Conservation (phyloP, 1,140 invertebrate genomes). For the Acromyrmex charruanus region DNA sequence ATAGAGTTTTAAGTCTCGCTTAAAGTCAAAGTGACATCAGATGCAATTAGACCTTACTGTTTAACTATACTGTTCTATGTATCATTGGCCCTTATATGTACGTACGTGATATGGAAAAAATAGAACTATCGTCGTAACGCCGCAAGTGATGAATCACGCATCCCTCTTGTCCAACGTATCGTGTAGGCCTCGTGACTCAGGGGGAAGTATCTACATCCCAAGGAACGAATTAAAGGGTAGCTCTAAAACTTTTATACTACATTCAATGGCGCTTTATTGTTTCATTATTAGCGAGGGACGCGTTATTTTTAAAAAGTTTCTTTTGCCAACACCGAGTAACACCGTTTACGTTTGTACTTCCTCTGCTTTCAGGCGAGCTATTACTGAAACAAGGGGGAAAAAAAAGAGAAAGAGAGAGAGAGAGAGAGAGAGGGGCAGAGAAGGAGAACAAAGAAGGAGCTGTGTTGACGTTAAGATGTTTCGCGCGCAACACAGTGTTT, state of each 20-base stretch:
- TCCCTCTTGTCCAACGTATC: not conserved
- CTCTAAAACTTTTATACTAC: not conserved
- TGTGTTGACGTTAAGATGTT: not conserved
- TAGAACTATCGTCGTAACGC: not conserved
- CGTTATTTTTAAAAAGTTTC: not conserved
- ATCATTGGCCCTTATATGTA: too few species aligned
- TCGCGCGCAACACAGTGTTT: not conserved
- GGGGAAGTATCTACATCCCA: not conserved
- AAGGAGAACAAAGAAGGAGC: not conserved
- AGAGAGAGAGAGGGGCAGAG: not conserved
- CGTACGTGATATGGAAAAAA: not conserved
- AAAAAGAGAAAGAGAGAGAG: not conserved
- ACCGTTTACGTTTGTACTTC: not conserved
- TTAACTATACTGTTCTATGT: too few species aligned
- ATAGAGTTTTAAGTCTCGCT: too few species aligned
- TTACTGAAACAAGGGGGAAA: not conserved
- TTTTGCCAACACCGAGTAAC: not conserved
- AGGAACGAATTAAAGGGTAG: not conserved
- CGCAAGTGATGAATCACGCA: conserved; percentile 16
- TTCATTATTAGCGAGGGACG: not conserved
- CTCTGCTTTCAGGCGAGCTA: not conserved
- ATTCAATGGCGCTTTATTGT: not conserved
- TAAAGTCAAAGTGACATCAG: too few species aligned
- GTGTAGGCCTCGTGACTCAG: not conserved
- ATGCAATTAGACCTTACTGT: too few species aligned